Evolutionary conservation across 2,888 invertebrate species (phyloP).

Genomic region (Gymnocheta viridis): DNA sequence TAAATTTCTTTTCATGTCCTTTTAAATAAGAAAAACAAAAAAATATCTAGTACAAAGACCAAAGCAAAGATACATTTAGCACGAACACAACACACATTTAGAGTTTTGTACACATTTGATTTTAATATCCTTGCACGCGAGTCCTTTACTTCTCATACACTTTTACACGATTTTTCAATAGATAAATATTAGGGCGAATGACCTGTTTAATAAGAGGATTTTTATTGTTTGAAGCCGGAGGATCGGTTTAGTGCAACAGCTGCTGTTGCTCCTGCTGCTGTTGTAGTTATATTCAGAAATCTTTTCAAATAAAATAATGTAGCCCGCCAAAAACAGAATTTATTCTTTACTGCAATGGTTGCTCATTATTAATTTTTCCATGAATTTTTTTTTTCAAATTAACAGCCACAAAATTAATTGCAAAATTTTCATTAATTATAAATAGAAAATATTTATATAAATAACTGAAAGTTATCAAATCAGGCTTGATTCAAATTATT

Average conservation of each 20-base stretch:
- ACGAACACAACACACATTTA: constrained; percentile 8
- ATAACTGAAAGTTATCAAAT: no score
- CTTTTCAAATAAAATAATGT: neutral
- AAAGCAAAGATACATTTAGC: constrained; percentile 31
- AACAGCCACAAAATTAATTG: neutral
- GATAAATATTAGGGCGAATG: constrained; percentile 40
- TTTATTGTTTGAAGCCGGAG: neutral
- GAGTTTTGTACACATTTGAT: neutral
- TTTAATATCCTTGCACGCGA: constrained; percentile 19
- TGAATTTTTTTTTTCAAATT: no score
- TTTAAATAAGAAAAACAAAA: neutral
- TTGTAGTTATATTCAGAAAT: constrained; percentile 5
- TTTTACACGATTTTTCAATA: constrained; percentile 8
- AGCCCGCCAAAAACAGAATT: constrained; percentile 4
- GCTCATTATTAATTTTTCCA: neutral
- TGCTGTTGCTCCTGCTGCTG: constrained; percentile 40
- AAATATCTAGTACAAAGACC: neutral
- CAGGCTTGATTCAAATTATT: no score
- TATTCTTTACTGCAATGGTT: neutral
- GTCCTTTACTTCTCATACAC: neutral
- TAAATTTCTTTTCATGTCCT: neutral
- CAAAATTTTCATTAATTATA: no score
- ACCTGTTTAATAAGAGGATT: constrained; percentile 24
- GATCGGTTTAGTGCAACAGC: constrained; percentile 8
- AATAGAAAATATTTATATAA: no score